Evolutionary conservation across 2,797 vertebrate genomes (phyloP).

Genomic region (Amblyopsis hoosieri): DNA sequence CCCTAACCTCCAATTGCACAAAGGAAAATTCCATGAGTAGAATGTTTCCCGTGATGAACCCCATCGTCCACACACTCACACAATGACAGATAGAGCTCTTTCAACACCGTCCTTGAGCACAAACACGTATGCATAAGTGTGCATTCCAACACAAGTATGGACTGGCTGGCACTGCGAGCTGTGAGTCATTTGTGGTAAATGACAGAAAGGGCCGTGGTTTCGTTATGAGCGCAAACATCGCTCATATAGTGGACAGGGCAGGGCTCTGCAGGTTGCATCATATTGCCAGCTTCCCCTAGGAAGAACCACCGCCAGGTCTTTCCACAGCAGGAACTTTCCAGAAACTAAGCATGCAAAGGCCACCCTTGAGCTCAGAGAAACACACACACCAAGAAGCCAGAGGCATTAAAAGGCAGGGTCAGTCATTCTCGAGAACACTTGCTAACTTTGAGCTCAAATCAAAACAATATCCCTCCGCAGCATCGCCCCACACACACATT

Average conservation of each 20-base stretch:
- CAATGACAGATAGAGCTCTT: not conserved
- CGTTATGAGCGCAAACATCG: constrained; percentile 66
- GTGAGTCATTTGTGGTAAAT: constrained; percentile 52
- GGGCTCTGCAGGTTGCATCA: constrained; percentile 18
- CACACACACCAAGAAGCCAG: constrained; percentile 7
- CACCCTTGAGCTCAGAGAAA: constrained; percentile 32
- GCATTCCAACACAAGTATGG: constrained; percentile 28
- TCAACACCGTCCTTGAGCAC: not conserved
- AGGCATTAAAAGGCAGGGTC: not conserved
- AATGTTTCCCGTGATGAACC: too few species aligned
- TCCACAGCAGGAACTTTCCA: constrained; percentile 39
- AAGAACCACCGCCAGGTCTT: constrained; percentile 40
- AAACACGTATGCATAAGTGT: constrained; percentile 16
- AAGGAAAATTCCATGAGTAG: too few species aligned
- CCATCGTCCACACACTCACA: too few species aligned
- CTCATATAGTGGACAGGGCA: constrained; percentile 53
- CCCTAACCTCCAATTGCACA: too few species aligned
- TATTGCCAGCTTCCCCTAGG: constrained; percentile 27
- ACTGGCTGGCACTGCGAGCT: constrained; percentile 51
- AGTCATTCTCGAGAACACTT: too few species aligned
- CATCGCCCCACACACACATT: constrained; percentile 22
- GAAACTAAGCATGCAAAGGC: constrained; percentile 31
- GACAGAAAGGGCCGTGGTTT: constrained; percentile 61
- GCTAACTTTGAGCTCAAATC: too few species aligned
- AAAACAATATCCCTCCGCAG: constrained; percentile 4